phyloP scores from a whole-genome alignment of 1,140 invertebrate species.

The Microvelia longipes region DNA sequence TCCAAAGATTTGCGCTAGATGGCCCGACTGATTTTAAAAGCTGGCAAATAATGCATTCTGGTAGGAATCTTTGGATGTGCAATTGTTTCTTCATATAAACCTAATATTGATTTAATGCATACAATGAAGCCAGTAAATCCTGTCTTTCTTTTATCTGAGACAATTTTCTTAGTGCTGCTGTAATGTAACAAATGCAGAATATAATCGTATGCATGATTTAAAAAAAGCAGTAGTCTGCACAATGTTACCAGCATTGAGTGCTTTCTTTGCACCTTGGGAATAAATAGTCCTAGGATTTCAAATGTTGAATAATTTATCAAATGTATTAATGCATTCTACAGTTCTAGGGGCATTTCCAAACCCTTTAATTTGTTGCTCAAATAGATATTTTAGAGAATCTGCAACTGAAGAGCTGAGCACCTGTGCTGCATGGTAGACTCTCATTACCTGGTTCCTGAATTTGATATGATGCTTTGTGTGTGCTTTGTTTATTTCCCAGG shows the following conservation, averaged over 20 bases:
- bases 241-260: background rate
- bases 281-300: background rate
- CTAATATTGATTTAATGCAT: background rate
- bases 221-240: background rate
- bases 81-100: background rate
- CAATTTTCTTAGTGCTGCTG: background rate
- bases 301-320: background rate
- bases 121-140: background rate
- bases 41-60: background rate
- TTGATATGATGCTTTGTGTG: background rate
- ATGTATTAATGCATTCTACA: background rate
- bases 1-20: background rate
- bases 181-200: no score
- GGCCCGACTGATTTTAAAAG: background rate
- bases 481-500: background rate
- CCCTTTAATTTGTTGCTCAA: background rate
- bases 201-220: background rate
- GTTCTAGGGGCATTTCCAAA: background rate
- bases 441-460: background rate
- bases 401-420: background rate
- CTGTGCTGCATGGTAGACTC: background rate
- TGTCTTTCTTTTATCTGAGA: background rate
- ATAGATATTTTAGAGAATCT: background rate
- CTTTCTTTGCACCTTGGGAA: background rate
- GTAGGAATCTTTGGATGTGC: background rate